Percentiles rank a stretch among this genome's conserved stretches.
Evolutionary conservation across 2,888 invertebrate genomes (phyloP).

Genomic region (Polydrusus pterygomalis): DNA sequence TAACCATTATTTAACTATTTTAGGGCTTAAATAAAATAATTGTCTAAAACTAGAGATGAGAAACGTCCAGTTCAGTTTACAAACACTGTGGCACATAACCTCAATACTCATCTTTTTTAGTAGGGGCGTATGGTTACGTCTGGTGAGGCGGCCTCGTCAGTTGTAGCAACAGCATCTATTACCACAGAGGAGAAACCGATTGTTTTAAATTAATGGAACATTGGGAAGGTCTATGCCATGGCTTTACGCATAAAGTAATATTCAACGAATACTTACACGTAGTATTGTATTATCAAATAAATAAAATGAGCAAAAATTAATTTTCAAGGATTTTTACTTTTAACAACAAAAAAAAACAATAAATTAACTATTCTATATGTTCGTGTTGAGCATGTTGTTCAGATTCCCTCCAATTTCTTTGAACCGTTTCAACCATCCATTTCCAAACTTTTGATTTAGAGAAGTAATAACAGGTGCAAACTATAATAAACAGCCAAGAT

Average conservation of each 20-base stretch:
- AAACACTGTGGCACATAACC: constrained; percentile 15
- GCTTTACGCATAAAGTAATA: too few species aligned
- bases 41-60: not conserved
- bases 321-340: not conserved
- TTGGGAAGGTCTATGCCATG: too few species aligned
- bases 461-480: constrained; percentile 84
- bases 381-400: constrained; percentile 88
- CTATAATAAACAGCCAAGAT: constrained; percentile 89
- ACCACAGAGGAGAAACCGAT: too few species aligned
- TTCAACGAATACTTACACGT: too few species aligned
- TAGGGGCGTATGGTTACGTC: not conserved
- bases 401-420: constrained; percentile 91
- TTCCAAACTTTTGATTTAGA: constrained; percentile 85
- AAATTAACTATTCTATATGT: constrained; percentile 74
- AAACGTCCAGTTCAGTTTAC: constrained; percentile 19
- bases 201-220: too few species aligned
- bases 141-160: not conserved
- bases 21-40: not conserved
- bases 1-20: constrained; percentile 10
- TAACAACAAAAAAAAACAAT: not conserved
- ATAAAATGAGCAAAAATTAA: too few species aligned
- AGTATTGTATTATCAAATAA: too few species aligned
- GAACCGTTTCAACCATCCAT: constrained; percentile 87
- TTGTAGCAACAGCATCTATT: too few species aligned
- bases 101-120: constrained; percentile 12